phyloP scores from a whole-genome alignment of 2,797 vertebrate species.

The Microctenopoma stevenorrisi region DNA sequence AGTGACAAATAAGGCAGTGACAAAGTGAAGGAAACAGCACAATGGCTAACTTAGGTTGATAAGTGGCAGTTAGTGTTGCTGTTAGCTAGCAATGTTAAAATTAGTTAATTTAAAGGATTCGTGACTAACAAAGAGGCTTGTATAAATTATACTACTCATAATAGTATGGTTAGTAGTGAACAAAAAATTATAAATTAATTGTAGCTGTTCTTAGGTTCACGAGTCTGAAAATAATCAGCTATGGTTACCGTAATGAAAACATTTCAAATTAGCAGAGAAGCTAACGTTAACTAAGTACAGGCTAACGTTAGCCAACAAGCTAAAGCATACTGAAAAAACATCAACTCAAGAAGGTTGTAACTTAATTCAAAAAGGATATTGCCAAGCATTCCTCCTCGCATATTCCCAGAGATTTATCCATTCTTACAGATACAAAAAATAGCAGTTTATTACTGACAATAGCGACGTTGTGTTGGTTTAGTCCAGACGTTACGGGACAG shows the following conservation, averaged over 20 bases:
- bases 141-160: neutral
- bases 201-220: neutral
- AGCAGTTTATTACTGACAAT: constrained; percentile 20
- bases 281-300: neutral
- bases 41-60: neutral
- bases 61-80: neutral
- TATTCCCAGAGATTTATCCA: constrained; percentile 78
- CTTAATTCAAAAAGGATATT: constrained; percentile 83
- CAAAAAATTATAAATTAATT: neutral
- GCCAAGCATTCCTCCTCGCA: constrained; percentile 78
- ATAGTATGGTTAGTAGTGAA: constrained; percentile 14
- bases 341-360: neutral
- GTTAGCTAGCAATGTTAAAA: neutral
- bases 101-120: neutral
- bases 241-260: neutral
- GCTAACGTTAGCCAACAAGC: constrained; percentile 62
- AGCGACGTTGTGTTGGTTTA: constrained; percentile 14
- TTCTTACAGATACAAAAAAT: constrained; percentile 64
- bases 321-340: constrained; percentile 28
- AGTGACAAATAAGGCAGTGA: constrained; percentile 1
- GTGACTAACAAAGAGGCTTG: neutral
- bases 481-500: constrained; percentile 37
- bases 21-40: neutral
- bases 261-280: neutral
- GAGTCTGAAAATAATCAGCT: neutral